phyloP scores from a whole-genome alignment of 2,888 invertebrate genomes.

The Melanophora roralis region DNA sequence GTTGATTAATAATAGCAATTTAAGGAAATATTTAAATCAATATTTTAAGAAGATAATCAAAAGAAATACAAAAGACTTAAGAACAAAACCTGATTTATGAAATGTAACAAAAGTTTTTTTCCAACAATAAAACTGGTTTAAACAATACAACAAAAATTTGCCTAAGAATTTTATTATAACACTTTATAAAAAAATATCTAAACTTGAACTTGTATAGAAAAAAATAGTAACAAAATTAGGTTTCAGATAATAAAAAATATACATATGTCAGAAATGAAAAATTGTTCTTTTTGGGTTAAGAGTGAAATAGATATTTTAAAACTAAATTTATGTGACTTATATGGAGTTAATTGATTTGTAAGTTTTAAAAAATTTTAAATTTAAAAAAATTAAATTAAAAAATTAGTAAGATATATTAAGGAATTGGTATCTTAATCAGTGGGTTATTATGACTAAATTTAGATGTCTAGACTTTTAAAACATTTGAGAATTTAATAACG shows the following conservation, averaged over 20 bases:
- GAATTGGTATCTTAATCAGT: no score
- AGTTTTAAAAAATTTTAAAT: no score
- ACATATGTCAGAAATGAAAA: conserved; percentile 1
- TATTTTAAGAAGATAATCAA: conserved; percentile 40
- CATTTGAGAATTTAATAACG: no score
- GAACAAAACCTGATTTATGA: conserved; percentile 35
- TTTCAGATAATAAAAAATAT: neutral
- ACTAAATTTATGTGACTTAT: neutral
- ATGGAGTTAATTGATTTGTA: no score
- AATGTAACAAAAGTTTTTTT: conserved; percentile 26
- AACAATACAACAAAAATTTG: neutral
- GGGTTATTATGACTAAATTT: no score
- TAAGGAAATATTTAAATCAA: conserved; percentile 60
- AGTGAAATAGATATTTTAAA: neutral
- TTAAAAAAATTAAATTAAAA: no score
- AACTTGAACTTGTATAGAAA: conserved; percentile 16
- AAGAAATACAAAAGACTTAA: conserved; percentile 51
- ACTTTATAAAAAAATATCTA: neutral
- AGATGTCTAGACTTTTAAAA: no score
- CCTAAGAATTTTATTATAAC: neutral
- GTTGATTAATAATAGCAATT: conserved; percentile 63
- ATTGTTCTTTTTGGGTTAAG: neutral
- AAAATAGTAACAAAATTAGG: neutral
- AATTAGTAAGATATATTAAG: no score
- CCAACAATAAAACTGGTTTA: conserved; percentile 14